Base-by-base conservation (phyloP, 2,113 vertebrate species). In the Anoplopoma fimbria region DNA sequence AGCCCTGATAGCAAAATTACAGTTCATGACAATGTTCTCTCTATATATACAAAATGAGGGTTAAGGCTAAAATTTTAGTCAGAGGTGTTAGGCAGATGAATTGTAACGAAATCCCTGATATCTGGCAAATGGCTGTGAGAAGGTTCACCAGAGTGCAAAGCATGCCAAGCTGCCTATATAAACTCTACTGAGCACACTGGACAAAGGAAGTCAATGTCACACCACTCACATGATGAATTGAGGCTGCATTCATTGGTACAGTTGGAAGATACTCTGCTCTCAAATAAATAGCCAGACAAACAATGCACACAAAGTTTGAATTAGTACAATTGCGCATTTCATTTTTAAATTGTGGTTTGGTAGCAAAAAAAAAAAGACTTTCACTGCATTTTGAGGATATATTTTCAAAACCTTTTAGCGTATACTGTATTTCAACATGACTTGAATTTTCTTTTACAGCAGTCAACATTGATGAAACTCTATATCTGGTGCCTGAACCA, bases 61-160 rank as follows among this genome's bases (percentile, higher is more conserved):
- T 95, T 96, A 96, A 95, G 95, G 95, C 95, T 95, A 93, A 92
- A 89, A 90, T 92, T 94, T 93, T 89, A 91, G 88, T 93, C 84
- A 84, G 87, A 92, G 93, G 93, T 93, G 85, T 92, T 84, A 93
- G 93, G 92, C 90, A 88, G 83, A 93, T 93, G 90, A 94, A 91
- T 82, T 84, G 84, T 93, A 93, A 93, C 82, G 82, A 94, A 92
- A 94, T 96, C 95, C 95, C 95, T 95, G 95, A 96, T 95, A 93
- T 94, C 90, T 93, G 93, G 93, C 89, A 90, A 93, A 94, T 89
- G 93, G 93, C 91, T 93, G 93, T 87, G 88, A 94, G 91, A 91
- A 92, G 79, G 82, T 88, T 91, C 84, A 87, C 84, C 85, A 89
- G 92, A 93, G 93, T 93, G 90, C 91, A 93, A 93, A 94, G 93